Conservation (phyloP, 2,888 invertebrate genomes). For the Cartodere bifasciata region DNA sequence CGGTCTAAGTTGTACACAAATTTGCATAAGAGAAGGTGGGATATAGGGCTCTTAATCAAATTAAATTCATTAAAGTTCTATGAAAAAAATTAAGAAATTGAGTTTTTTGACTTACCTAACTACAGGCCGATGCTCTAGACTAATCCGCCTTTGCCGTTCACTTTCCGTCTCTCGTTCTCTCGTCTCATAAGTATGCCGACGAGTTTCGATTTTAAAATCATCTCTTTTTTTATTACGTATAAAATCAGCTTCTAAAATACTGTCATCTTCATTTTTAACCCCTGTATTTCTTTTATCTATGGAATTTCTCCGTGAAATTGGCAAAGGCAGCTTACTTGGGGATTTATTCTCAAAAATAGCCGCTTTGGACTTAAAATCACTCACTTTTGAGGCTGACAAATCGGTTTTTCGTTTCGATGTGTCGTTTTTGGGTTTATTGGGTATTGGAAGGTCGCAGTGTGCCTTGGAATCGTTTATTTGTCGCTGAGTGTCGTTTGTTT, state of each 20-base stretch:
- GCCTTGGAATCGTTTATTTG: no score
- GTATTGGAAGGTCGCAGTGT: slow-evolving; percentile 15
- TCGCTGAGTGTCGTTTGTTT: no score
- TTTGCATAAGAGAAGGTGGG: no score
- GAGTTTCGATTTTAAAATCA: slow-evolving; percentile 20
- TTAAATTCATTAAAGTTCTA: no score
- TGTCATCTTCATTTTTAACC: slow-evolving; percentile 12
- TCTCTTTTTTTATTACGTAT: slow-evolving; percentile 20
- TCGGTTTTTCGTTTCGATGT: slow-evolving; percentile 15
- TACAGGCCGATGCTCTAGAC: slow-evolving; percentile 30
- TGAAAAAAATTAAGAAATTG: no score
- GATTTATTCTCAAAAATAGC: slow-evolving; percentile 24
- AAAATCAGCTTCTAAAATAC: slow-evolving; percentile 21
- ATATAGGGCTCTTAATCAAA: no score
- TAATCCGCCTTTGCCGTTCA: slow-evolving; percentile 27
- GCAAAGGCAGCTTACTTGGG: slow-evolving; percentile 8
- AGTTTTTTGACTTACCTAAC: no score
- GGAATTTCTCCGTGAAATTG: no score
- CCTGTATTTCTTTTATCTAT: not conserved
- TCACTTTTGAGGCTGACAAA: slow-evolving; percentile 1
- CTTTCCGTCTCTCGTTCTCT: slow-evolving; percentile 26
- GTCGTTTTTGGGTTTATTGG: slow-evolving; percentile 14
- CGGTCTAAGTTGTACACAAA: no score
- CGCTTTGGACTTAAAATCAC: slow-evolving; percentile 25
- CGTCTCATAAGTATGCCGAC: slow-evolving; percentile 28